Conservation (phyloP, 2,797 vertebrate species). For the Oophaga sylvatica region DNA sequence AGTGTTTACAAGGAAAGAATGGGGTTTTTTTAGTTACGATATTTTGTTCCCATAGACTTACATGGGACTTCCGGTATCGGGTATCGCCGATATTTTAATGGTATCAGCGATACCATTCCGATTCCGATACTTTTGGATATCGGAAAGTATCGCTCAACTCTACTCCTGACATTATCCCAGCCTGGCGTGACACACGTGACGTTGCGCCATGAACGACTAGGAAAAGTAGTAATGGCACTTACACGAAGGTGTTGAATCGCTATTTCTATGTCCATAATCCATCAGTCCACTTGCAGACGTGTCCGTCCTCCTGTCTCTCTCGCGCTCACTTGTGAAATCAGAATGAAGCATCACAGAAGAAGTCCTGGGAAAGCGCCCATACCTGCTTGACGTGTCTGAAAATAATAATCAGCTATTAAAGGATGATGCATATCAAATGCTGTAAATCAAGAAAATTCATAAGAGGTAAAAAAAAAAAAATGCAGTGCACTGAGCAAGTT, state of each 20-base stretch:
- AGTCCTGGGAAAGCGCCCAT: conserved; percentile 83
- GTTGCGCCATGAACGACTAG: too few species aligned
- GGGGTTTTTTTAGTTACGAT: too few species aligned
- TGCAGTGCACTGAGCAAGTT: neutral
- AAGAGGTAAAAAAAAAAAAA: neutral
- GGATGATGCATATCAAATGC: neutral
- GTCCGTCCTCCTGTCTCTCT: conserved; percentile 82
- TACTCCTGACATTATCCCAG: too few species aligned
- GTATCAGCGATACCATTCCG: too few species aligned
- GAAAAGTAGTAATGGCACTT: conserved; percentile 64
- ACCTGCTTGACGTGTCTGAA: conserved; percentile 85
- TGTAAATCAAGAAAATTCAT: too few species aligned
- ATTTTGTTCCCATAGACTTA: too few species aligned
- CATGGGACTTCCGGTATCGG: too few species aligned
- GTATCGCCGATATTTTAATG: too few species aligned
- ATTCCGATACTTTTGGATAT: too few species aligned
- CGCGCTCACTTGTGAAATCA: conserved; percentile 82
- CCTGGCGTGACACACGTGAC: too few species aligned
- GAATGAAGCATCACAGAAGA: conserved; percentile 79
- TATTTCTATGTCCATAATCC: conserved; percentile 78
- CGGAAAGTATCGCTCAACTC: too few species aligned
- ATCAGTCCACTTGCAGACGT: conserved; percentile 73
- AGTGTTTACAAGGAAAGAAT: too few species aligned
- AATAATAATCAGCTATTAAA: conserved; percentile 56
- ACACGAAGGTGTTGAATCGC: conserved; percentile 76